Base-by-base conservation (phyloP, 2,113 vertebrate species). In the Anthoscopus minutus region DNA sequence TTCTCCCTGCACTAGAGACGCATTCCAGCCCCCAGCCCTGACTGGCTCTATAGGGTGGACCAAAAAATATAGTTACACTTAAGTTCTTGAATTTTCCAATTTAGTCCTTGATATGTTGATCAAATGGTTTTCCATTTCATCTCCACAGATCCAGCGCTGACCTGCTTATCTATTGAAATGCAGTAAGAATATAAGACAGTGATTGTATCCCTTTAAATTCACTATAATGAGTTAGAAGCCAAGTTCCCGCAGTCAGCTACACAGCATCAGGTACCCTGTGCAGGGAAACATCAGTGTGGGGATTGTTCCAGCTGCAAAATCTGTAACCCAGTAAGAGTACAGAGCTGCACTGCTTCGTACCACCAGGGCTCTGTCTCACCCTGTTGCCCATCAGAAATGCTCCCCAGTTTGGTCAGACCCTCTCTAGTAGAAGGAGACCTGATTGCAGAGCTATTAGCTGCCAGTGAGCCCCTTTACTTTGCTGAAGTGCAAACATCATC, bases 291-390 rank as follows among this genome's bases (percentile, higher is more conserved):
- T 9, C 45, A 22, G 12, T 1, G 7, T 37, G 40, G 22, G 13
- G 31, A 61, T 23, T 6, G 8, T 54, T 17, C 12, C 27, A 11
- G 23, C 11, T 3, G 1, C 51, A 50, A 66, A 77, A 58, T n/a
- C 14, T 53, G 8, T 19, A 57, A 9, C 28, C 14, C 5, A 3
- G 24, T 22, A 18, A 33, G 38, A 11, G 2, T 3, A 21, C 40
- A 76, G 58, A 70, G 24, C 56, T 44, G 45, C 31, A 7, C 13
- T 3, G 1, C 30, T 20, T 45, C 1, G 0, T 5, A 24, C 10
- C 40, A n/a, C 33, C 58, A 15, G 12, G 44, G 38, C 18, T 73
- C 54, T 56, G 9, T 67, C 61, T 71, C 38, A 23, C 28, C 4
- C 53, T 21, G 6, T 4, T 6, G 18, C 11, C 54, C 72, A 65